Evolutionary conservation across 2,888 invertebrate species (phyloP).

Genomic region (Pterobdella sp.): DNA sequence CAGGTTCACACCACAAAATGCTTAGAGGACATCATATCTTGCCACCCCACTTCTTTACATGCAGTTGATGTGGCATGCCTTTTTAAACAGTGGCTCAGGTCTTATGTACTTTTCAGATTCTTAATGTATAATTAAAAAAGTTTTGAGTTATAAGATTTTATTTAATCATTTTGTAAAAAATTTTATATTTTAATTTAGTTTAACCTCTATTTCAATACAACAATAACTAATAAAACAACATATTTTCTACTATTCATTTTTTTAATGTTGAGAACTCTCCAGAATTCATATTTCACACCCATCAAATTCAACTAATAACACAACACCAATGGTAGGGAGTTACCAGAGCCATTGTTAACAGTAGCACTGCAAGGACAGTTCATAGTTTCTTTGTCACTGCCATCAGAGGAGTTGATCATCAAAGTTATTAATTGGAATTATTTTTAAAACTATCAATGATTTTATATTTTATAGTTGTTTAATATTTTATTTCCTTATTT

Average conservation of each 20-base stretch:
- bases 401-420: background rate
- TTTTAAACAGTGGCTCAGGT: constrained; percentile 56
- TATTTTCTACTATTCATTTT: background rate
- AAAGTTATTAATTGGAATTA: too few relatives aligned
- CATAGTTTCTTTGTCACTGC: constrained; percentile 53
- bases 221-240: too few relatives aligned
- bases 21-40: background rate
- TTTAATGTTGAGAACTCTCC: background rate
- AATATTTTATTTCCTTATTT: too few relatives aligned
- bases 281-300: background rate
- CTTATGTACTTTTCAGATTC: too few relatives aligned
- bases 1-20: background rate
- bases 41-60: constrained; percentile 49
- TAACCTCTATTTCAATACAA: too few relatives aligned
- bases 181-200: too few relatives aligned
- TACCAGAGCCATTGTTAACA: constrained; percentile 77
- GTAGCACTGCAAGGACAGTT: constrained; percentile 67
- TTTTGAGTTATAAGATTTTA: too few relatives aligned
- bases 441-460: too few relatives aligned
- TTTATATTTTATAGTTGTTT: too few relatives aligned
- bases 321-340: constrained; percentile 59
- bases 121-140: too few relatives aligned
- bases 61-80: constrained; percentile 80
- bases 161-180: too few relatives aligned
- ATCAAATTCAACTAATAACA: background rate